Evolutionary conservation across 1,140 invertebrate genomes (phyloP).

Genomic region (Neoseiulus cucumeris): DNA sequence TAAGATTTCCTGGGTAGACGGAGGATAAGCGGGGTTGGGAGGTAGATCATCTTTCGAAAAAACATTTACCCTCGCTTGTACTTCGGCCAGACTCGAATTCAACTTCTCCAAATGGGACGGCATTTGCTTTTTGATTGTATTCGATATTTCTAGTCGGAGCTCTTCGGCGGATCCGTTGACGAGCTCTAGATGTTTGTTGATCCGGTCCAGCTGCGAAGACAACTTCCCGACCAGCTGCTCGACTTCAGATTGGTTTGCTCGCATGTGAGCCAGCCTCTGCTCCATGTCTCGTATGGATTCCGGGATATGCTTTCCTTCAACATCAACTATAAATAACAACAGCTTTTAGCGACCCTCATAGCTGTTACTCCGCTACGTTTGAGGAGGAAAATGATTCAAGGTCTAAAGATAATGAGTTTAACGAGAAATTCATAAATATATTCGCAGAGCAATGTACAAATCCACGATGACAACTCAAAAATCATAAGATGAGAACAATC

Average conservation of each 20-base stretch:
- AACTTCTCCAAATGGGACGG: not conserved
- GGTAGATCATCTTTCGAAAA: no score
- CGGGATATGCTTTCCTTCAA: not conserved
- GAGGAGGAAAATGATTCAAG: no score
- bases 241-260: not conserved
- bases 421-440: no score
- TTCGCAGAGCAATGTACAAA: no score
- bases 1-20: no score
- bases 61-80: not conserved
- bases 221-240: not conserved
- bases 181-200: not conserved
- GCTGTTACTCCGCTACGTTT: no score
- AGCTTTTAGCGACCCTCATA: no score
- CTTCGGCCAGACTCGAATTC: not conserved
- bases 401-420: no score
- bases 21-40: no score
- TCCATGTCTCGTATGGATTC: not conserved
- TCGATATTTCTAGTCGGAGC: not conserved
- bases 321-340: not conserved
- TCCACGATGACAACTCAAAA: no score
- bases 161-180: not conserved
- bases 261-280: not conserved
- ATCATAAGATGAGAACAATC: no score
- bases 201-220: not conserved
- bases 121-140: not conserved